These are phyloP conservation scores for Australoheros facetus DNA, from an alignment of 2,797 vertebrate genomes.

Conservation along the genomic window DNA sequence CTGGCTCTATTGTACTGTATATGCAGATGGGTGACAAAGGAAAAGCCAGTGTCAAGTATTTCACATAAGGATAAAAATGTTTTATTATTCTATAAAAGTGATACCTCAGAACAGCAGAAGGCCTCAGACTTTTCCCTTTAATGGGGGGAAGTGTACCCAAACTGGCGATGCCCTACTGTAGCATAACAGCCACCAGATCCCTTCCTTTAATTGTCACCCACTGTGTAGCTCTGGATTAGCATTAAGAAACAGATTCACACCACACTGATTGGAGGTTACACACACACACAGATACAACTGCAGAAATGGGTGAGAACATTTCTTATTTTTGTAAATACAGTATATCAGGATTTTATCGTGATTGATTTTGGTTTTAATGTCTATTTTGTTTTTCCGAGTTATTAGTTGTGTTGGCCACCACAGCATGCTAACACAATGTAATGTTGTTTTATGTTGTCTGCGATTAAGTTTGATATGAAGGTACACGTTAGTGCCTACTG, in stretches of 20 bases:
- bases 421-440: background rate
- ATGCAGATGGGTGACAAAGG: background rate
- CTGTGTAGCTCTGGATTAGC: background rate
- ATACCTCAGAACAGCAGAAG: background rate
- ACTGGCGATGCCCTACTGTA: background rate
- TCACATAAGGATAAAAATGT: background rate
- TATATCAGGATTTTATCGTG: conserved; percentile 35
- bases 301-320: conserved; percentile 26
- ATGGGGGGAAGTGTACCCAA: background rate
- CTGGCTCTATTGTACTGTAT: background rate
- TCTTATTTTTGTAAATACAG: conserved; percentile 40
- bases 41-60: background rate
- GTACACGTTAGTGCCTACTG: conserved; percentile 33
- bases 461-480: conserved; percentile 33
- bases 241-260: background rate
- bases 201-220: background rate
- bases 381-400: conserved; percentile 48
- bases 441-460: conserved; percentile 17
- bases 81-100: background rate
- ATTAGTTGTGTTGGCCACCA: conserved; percentile 33
- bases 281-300: conserved; percentile 10
- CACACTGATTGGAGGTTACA: background rate
- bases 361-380: conserved; percentile 49
- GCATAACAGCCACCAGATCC: no score
- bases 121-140: background rate